Evolutionary conservation across 2,888 invertebrate species (phyloP).

Genomic region (Meteorus cinctellus): DNA sequence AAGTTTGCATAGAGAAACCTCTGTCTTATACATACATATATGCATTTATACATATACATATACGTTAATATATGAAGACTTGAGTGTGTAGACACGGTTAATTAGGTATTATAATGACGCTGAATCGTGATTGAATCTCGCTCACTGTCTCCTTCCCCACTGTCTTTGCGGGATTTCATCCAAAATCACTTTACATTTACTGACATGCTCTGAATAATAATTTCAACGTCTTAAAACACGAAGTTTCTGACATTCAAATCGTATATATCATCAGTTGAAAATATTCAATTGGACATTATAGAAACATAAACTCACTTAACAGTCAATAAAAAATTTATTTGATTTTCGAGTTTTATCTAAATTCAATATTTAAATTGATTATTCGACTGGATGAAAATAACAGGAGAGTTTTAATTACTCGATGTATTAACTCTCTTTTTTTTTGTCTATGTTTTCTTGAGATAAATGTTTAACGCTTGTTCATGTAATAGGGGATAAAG

Average conservation of each 20-base stretch:
- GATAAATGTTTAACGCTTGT: neutral
- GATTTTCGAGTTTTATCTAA: too few relatives aligned
- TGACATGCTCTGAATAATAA: slow-evolving; percentile 52
- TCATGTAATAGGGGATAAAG: slow-evolving; percentile 51
- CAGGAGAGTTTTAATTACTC: neutral
- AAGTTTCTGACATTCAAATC: slow-evolving; percentile 18
- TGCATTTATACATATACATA: neutral
- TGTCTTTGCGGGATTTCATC: slow-evolving; percentile 23
- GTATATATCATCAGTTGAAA: slow-evolving; percentile 11
- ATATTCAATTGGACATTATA: slow-evolving; percentile 7
- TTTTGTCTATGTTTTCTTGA: too few relatives aligned
- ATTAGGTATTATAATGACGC: slow-evolving; percentile 67
- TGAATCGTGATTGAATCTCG: slow-evolving; percentile 45
- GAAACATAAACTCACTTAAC: slow-evolving; percentile 2
- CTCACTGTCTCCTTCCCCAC: slow-evolving; percentile 22
- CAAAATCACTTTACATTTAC: slow-evolving; percentile 44
- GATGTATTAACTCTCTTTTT: neutral
- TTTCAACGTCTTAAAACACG: slow-evolving; percentile 35
- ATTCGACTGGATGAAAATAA: neutral
- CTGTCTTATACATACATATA: slow-evolving; percentile 18
- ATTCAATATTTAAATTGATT: neutral
- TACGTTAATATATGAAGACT: neutral
- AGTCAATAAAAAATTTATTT: slow-evolving; percentile 33
- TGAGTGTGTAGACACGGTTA: slow-evolving; percentile 51
- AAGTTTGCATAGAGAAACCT: slow-evolving; percentile 52